Base-by-base conservation (phyloP, 2,797 vertebrate species). In the Brachymystax lenok region DNA sequence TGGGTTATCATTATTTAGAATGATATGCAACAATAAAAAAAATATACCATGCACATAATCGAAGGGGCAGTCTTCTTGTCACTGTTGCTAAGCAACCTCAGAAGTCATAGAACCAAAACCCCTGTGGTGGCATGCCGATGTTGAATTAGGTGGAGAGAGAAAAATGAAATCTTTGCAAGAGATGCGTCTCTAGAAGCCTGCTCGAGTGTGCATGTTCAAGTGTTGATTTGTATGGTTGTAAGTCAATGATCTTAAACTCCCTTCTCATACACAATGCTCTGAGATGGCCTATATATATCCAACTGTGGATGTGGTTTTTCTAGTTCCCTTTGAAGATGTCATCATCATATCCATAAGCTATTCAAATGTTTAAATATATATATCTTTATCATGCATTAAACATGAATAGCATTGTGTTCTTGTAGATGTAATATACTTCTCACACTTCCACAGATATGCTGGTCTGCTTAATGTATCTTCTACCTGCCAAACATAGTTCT, bases 31-130 rank as follows among this genome's bases (percentile, higher is more conserved):
- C 78, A 88, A 87, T 90, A 91, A 90, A 84, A 92, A 84, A 90
- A 93, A 24, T 24, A 86, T 79, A 82, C 74, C 28, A 51, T 78
- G 72, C 89, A 86, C 87, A 91, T 79, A 86, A 90, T 90, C 67
- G 72, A 90, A 90, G 90, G 93, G 91, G 90, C 93, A 92, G 91
- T 91, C 91, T 92, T 93, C 91, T 90, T 91, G 88, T 93, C 91
- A 82, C 91, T 94, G 94, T 95, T 94, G 92, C 94, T 86, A 91
- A 90, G 94, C 92, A 95, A 95, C 94, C 89, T 14, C 70, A 71
- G 82, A 93, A 93, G 90, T 90, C 86, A 92, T 90, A 86, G 91
- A 92, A 83, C 91, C 86, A 19, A 92, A 93, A 94, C 94, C 92
- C 92, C 89, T 50, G 71, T 86, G 86, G 86, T 89, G 92, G 88